phyloP scores from a whole-genome alignment of 2,113 vertebrate genomes.

The Cnemophilus loriae region DNA sequence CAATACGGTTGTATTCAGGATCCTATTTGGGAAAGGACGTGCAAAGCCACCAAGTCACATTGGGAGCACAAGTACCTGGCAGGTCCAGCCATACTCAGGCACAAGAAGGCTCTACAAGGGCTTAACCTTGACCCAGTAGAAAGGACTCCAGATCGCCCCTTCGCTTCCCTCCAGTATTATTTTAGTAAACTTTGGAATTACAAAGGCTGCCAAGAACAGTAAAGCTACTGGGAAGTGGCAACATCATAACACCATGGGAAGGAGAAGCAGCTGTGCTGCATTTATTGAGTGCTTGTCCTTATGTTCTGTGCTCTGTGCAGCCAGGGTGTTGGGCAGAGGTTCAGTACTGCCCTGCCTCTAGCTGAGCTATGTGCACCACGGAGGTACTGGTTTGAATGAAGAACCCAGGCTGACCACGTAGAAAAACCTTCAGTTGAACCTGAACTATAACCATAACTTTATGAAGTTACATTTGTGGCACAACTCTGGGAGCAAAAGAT shows the following conservation, averaged over 20 bases:
- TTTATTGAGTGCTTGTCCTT: not conserved
- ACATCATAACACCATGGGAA: not conserved
- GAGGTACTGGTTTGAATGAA: not conserved
- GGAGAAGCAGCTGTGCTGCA: not conserved
- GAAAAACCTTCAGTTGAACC: not conserved
- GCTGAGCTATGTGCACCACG: not conserved
- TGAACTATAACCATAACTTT: not conserved
- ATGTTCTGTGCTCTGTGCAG: not conserved
- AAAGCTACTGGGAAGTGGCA: not conserved
- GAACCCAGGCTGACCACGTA: not conserved
- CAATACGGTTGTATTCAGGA: slow-evolving; percentile 46
- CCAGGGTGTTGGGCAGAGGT: not conserved
- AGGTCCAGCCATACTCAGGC: not conserved
- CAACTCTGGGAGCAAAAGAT: not conserved
- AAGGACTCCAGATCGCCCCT: not conserved
- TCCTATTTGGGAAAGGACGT: slow-evolving; percentile 32
- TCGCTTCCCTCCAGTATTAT: not conserved
- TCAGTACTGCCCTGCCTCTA: not conserved
- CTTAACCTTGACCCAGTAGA: not conserved
- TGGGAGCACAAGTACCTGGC: not conserved
- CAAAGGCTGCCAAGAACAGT: not conserved
- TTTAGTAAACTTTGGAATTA: not conserved
- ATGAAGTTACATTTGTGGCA: not conserved
- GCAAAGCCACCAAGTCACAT: not conserved
- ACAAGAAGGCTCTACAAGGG: not conserved